A percentile compares a stretch with the other conserved stretches of the same genome.
Conservation (phyloP, 1,140 invertebrate genomes). For the Euura lappo region DNA sequence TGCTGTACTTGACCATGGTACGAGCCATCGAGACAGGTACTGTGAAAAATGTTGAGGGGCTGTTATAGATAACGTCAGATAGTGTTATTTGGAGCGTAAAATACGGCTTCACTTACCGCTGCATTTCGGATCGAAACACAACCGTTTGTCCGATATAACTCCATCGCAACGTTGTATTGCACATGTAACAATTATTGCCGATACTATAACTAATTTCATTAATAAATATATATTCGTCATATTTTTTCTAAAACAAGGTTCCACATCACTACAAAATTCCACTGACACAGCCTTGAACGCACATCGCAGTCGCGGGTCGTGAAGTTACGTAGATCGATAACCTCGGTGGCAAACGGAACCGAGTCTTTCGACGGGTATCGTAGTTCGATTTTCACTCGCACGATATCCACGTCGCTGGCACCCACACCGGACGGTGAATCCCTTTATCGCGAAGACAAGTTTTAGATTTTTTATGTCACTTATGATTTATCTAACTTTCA, state of each 20-base stretch:
- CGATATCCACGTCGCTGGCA: no score
- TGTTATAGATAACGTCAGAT: slow-evolving; percentile 25
- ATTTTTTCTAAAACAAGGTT: slow-evolving; percentile 55
- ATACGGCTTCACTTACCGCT: slow-evolving; percentile 64
- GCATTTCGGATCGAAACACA: slow-evolving; percentile 68
- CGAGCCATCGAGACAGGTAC: slow-evolving; percentile 70
- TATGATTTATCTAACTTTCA: no score
- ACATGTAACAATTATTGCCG: slow-evolving; percentile 49
- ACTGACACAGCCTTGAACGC: slow-evolving; percentile 18
- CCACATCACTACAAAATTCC: slow-evolving; percentile 50
- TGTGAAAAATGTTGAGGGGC: slow-evolving; percentile 56
- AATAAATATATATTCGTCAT: slow-evolving; percentile 60
- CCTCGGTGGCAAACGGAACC: no score
- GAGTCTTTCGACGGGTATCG: no score
- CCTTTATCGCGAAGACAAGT: no score
- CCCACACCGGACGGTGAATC: no score
- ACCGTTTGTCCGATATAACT: slow-evolving; percentile 65
- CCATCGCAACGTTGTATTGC: slow-evolving; percentile 46
- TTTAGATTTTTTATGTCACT: no score
- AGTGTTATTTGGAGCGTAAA: slow-evolving; percentile 43
- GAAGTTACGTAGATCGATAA: neutral
- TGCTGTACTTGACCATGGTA: slow-evolving; percentile 65
- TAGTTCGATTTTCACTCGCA: no score
- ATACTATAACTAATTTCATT: slow-evolving; percentile 38
- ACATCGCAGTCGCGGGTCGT: slow-evolving; percentile 1